Percentiles rank a stretch among this genome's conserved stretches.
Conservation (phyloP, 2,888 invertebrate species). For the Tipula vernalis region DNA sequence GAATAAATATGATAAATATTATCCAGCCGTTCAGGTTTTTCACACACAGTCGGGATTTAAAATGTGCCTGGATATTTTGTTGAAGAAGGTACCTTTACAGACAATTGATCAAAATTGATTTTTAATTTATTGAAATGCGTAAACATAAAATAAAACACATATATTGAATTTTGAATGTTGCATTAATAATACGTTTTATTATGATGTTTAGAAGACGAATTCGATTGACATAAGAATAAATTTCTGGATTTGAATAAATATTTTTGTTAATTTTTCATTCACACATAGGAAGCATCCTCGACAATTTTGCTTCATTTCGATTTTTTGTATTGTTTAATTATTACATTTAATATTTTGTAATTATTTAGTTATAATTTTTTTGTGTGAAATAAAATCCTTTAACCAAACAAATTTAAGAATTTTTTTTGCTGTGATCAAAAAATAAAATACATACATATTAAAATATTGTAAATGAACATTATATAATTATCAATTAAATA, state of each 20-base stretch:
- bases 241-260: too few species aligned
- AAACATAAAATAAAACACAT: too few species aligned
- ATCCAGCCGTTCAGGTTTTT: conserved; percentile 31
- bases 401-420: not conserved
- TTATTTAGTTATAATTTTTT: not conserved
- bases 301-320: not conserved
- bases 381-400: not conserved
- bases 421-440: not conserved
- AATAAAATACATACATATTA: not conserved
- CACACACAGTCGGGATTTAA: conserved; percentile 33
- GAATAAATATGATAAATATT: conserved; percentile 25
- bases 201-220: too few species aligned
- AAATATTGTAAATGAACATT: not conserved
- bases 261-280: not conserved
- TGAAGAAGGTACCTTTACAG: not conserved
- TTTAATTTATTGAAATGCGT: not conserved
- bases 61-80: conserved; percentile 32
- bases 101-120: not conserved
- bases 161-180: too few species aligned
- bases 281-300: not conserved
- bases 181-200: too few species aligned
- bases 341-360: not conserved
- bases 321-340: not conserved
- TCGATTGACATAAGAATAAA: too few species aligned
- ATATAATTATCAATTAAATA: not conserved